Evolutionary conservation across 2,113 vertebrate species (phyloP).

Genomic region (Leiothrix lutea): DNA sequence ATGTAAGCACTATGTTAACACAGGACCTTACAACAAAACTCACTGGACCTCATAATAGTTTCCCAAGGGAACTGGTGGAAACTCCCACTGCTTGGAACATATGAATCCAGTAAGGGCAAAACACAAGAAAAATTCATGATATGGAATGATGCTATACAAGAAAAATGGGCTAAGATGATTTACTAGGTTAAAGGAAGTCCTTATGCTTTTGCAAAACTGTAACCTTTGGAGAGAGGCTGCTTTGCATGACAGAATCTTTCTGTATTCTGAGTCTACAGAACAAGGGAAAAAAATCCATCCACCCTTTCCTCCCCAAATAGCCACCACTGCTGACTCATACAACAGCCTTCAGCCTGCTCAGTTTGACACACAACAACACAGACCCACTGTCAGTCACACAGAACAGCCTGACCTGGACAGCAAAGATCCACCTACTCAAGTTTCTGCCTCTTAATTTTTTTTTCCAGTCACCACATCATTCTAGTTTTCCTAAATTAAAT

Average conservation of each 20-base stretch:
- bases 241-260: neutral
- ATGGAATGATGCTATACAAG: neutral
- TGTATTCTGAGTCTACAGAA: neutral
- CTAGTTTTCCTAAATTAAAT: neutral
- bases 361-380: neutral
- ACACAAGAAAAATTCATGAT: neutral
- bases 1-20: neutral
- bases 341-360: neutral
- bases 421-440: neutral
- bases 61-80: conserved; percentile 26
- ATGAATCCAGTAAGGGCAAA: neutral
- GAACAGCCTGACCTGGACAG: neutral
- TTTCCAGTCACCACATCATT: neutral
- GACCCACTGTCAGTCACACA: neutral
- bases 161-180: neutral
- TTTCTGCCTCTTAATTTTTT: neutral
- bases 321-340: neutral
- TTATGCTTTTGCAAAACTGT: neutral
- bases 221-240: neutral
- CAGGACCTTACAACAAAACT: neutral
- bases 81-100: neutral
- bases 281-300: neutral
- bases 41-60: neutral
- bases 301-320: neutral
- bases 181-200: neutral